Evolutionary conservation across 1,140 invertebrate genomes (phyloP).

Genomic region (Adelges cooleyi): DNA sequence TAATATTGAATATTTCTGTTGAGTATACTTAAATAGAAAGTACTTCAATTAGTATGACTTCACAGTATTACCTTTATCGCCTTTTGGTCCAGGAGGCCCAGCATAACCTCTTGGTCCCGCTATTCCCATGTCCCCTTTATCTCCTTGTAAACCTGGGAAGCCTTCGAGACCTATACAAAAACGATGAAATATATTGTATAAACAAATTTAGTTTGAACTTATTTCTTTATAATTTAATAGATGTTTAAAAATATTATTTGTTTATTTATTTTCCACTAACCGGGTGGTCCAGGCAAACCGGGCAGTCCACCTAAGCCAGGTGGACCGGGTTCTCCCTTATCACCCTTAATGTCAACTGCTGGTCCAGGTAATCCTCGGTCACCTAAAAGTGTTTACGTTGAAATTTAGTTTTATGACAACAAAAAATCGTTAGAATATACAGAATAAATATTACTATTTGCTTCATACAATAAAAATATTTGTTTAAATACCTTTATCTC

Average conservation of each 20-base stretch:
- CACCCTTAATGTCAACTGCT: conserved; percentile 31
- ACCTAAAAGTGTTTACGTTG: conserved; percentile 11
- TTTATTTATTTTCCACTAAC: background rate
- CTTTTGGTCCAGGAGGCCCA: conserved; percentile 38
- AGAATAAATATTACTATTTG: too few species aligned
- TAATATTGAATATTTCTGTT: too few species aligned
- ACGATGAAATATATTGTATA: background rate
- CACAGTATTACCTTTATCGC: conserved; percentile 41
- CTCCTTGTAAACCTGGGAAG: conserved; percentile 38
- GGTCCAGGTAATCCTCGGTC: conserved; percentile 32
- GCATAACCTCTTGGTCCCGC: conserved; percentile 50
- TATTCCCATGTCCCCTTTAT: conserved; percentile 51
- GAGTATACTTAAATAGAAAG: too few species aligned
- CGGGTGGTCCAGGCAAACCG: background rate
- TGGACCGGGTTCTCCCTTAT: conserved; percentile 44
- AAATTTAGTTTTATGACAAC: too few species aligned
- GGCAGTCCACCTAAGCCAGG: conserved; percentile 41
- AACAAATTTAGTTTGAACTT: background rate
- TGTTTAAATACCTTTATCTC: conserved; percentile 30
- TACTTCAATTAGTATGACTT: too few species aligned
- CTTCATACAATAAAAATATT: too few species aligned
- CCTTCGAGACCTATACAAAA: conserved; percentile 19
- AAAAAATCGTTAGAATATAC: background rate
- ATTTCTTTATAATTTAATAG: too few species aligned
- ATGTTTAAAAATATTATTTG: too few species aligned